phyloP scores from a whole-genome alignment of 2,797 vertebrate genomes.

The Sebastes oblongus region DNA sequence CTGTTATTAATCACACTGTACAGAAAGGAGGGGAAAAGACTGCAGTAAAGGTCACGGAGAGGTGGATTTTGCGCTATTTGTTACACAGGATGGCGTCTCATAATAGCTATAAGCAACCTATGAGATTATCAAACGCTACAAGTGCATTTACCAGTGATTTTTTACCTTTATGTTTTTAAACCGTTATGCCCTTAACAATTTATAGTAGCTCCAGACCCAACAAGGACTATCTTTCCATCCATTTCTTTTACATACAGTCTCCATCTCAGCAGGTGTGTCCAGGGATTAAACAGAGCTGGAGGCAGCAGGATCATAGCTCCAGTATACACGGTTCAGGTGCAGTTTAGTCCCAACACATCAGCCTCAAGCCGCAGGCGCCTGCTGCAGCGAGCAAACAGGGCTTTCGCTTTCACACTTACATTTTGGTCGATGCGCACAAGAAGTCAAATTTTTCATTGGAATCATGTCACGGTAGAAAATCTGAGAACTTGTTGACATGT shows the following conservation, averaged over 20 bases:
- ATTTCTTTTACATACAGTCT: constrained; percentile 39
- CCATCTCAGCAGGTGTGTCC: constrained; percentile 51
- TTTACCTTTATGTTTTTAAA: neutral
- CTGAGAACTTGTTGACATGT: neutral
- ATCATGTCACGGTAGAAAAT: neutral
- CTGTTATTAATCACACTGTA: constrained; percentile 62
- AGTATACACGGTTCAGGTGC: constrained; percentile 50
- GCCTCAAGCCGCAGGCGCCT: constrained; percentile 25
- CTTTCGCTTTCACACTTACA: constrained; percentile 22
- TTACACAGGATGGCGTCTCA: neutral
- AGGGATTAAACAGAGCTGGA: constrained; percentile 61
- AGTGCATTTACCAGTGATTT: constrained; percentile 23
- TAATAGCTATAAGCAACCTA: constrained; percentile 13
- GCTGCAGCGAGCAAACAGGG: constrained; percentile 17
- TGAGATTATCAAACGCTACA: constrained; percentile 35
- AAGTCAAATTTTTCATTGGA: constrained; percentile 11
- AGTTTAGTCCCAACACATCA: constrained; percentile 51
- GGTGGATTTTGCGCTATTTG: constrained; percentile 30
- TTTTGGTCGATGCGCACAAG: constrained; percentile 1
- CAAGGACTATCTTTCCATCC: constrained; percentile 17
- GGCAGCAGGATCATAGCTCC: constrained; percentile 44
- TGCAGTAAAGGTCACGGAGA: constrained; percentile 53
- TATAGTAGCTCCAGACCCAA: neutral
- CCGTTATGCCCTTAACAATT: neutral
- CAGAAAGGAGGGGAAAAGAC: constrained; percentile 42